A percentile compares a stretch with the other conserved stretches of the same genome.
Evolutionary conservation across 2,113 vertebrate genomes (phyloP).

Genomic region (Sturnira hondurensis): DNA sequence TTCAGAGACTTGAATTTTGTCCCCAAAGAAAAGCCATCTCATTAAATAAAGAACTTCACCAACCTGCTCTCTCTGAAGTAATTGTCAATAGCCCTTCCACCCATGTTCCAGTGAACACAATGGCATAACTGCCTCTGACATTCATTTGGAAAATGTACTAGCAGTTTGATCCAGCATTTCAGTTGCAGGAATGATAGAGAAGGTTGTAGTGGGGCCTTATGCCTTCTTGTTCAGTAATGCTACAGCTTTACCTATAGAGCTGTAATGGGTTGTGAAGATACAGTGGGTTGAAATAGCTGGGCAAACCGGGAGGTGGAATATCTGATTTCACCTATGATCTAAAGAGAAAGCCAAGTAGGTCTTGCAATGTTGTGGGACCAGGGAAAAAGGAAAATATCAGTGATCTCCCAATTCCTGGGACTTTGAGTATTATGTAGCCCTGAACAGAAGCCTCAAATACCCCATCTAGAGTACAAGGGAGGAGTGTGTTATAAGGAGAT

Average conservation of each 20-base stretch:
- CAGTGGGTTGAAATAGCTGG: background rate
- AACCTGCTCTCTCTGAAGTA: background rate
- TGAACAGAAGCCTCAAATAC: background rate
- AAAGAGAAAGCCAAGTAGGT: background rate
- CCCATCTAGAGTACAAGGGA: background rate
- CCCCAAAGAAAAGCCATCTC: background rate
- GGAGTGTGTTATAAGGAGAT: background rate
- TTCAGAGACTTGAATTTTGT: slow-evolving; percentile 21
- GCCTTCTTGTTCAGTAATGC: background rate
- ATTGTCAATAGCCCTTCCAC: background rate
- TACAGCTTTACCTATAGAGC: background rate
- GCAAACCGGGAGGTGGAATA: background rate
- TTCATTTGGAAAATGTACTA: background rate
- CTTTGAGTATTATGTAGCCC: background rate
- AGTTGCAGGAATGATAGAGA: background rate
- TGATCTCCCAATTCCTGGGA: background rate
- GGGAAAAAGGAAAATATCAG: background rate
- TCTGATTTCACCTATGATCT: background rate
- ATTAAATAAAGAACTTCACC: background rate
- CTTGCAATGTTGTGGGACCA: background rate
- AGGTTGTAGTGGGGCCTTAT: background rate
- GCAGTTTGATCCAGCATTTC: background rate
- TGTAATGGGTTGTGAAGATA: background rate
- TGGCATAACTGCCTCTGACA: background rate
- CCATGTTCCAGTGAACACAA: background rate